phyloP scores from a whole-genome alignment of 2,888 invertebrate species.

The Acleris laterana region DNA sequence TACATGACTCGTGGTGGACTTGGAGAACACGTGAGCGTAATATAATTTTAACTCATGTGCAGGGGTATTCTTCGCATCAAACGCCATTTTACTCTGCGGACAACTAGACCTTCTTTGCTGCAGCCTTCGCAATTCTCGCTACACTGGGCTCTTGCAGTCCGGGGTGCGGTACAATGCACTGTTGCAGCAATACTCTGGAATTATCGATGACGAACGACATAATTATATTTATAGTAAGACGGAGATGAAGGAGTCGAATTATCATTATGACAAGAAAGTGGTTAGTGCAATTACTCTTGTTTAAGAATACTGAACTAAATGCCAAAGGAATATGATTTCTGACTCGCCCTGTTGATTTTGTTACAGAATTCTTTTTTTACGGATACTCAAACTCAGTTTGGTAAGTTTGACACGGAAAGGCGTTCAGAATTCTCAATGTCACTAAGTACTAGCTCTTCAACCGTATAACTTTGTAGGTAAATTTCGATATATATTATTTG shows the following conservation, averaged over 20 bases:
- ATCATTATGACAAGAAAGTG: constrained; percentile 61
- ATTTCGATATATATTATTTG: no score
- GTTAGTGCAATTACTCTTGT: constrained; percentile 45
- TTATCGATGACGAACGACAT: constrained; percentile 60
- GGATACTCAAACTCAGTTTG: constrained; percentile 20
- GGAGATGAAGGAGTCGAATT: constrained; percentile 56
- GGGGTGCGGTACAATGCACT: constrained; percentile 57
- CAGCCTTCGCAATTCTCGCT: constrained; percentile 67
- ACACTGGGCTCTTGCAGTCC: constrained; percentile 60
- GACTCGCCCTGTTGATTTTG: neutral
- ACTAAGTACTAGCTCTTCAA: no score
- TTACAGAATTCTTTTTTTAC: constrained; percentile 17
- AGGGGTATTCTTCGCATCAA: constrained; percentile 74
- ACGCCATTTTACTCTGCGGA: constrained; percentile 72
- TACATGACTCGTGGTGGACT: no score
- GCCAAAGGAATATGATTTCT: neutral
- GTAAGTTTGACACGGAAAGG: constrained; percentile 11
- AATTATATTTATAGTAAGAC: constrained; percentile 63
- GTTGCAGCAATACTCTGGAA: constrained; percentile 43
- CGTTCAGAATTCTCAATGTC: neutral
- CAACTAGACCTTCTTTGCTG: constrained; percentile 75
- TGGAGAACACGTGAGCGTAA: no score
- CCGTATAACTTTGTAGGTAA: no score
- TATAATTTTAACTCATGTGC: constrained; percentile 14
- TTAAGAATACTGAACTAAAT: neutral